A percentile compares a stretch with the other conserved stretches of the same genome.
Evolutionary conservation across 2,797 vertebrate genomes (phyloP).

Genomic region (Myotis daubentonii): DNA sequence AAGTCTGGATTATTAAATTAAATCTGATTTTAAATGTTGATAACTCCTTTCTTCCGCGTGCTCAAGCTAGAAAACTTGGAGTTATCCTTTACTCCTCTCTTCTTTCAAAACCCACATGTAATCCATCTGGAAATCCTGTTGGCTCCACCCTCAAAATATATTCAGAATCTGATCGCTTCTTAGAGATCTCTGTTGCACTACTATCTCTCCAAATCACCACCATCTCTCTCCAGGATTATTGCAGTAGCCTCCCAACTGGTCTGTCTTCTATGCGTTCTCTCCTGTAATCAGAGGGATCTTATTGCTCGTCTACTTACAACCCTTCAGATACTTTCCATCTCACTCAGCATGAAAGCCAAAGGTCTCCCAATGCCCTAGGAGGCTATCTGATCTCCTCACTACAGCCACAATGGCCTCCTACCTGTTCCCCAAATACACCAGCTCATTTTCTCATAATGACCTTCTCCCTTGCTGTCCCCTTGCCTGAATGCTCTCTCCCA

Average conservation of each 20-base stretch:
- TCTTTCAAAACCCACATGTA: conserved; percentile 56
- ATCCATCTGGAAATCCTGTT: conserved; percentile 63
- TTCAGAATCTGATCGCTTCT: conserved; percentile 6
- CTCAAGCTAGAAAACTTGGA: conserved; percentile 53
- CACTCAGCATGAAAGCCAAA: not conserved
- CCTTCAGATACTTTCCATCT: not conserved
- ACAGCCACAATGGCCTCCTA: not conserved
- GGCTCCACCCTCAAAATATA: conserved; percentile 5
- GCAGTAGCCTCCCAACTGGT: not conserved
- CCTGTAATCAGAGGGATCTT: not conserved
- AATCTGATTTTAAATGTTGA: conserved; percentile 54
- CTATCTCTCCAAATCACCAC: not conserved
- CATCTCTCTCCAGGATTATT: not conserved
- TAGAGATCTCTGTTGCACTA: not conserved
- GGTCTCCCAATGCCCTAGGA: not conserved
- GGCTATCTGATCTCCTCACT: not conserved
- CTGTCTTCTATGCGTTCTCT: not conserved
- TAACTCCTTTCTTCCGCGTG: conserved; percentile 42
- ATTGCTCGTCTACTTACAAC: not conserved
- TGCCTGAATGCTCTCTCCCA: not conserved
- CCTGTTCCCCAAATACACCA: not conserved
- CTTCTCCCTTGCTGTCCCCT: not conserved
- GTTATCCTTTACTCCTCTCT: conserved; percentile 35
- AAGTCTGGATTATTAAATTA: conserved; percentile 63
- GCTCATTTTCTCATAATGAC: not conserved